Evolutionary conservation across 2,113 vertebrate species (phyloP).

Genomic region (Etheostoma spectabile): DNA sequence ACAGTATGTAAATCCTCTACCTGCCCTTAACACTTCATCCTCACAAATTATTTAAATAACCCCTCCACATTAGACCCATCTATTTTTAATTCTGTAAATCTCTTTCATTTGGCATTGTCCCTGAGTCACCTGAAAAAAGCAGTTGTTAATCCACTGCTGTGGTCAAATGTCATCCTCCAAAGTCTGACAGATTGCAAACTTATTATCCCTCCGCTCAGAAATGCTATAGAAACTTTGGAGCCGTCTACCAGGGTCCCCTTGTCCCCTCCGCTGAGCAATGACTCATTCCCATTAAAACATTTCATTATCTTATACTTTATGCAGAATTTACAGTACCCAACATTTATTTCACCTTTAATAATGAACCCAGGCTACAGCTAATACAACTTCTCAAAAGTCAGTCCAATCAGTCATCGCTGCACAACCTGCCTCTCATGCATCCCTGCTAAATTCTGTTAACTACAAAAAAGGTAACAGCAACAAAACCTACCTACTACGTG

Average conservation of each 20-base stretch:
- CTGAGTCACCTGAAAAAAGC: slow-evolving; percentile 33
- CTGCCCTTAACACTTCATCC: slow-evolving; percentile 47
- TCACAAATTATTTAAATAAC: slow-evolving; percentile 49
- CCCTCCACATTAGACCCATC: slow-evolving; percentile 24
- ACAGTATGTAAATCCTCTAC: slow-evolving; percentile 57
- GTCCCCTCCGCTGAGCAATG: not conserved
- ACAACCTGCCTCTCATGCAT: not conserved
- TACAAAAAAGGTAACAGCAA: not conserved
- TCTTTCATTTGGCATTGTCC: slow-evolving; percentile 21
- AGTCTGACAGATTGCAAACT: slow-evolving; percentile 26
- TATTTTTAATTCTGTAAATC: slow-evolving; percentile 48
- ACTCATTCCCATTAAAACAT: slow-evolving; percentile 27
- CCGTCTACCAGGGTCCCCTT: not conserved
- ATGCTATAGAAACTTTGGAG: not conserved
- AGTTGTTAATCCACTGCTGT: slow-evolving; percentile 35
- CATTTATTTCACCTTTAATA: slow-evolving; percentile 2
- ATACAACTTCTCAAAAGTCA: not conserved
- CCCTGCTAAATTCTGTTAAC: not conserved
- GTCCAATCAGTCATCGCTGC: slow-evolving; percentile 6
- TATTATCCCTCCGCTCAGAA: slow-evolving; percentile 24
- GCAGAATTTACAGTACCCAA: not conserved
- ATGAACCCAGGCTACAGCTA: slow-evolving; percentile 8
- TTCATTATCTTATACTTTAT: not conserved
- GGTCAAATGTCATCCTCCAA: slow-evolving; percentile 28
- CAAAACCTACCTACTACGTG: not conserved